Evolutionary conservation across 2,888 invertebrate species (phyloP), one percentile per base, ranked within the genome.

Genomic region (Dermolepida albohirtum): DNA sequence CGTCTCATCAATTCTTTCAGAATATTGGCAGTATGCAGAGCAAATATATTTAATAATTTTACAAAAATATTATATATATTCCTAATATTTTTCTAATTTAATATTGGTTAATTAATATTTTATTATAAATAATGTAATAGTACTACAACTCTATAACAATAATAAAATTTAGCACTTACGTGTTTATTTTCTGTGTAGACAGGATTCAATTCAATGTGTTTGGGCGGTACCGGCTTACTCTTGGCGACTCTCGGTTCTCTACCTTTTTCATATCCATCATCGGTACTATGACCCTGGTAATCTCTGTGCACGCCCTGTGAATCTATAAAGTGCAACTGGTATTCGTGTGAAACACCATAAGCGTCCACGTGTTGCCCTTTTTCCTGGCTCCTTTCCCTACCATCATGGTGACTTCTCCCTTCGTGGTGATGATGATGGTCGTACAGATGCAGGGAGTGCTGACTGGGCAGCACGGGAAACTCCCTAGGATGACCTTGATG

Each of bases 321-420:
- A 74, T 83, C 83, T 39, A 83, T 79, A 70, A 83, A 83, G 70
- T 81, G 81, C 70, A 82, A 68, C 70, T 82, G 82, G 69, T 81
- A 82, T 6, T 78, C 73, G 70, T 83, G 83, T 4, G 79, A 76
- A 50, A 81, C 75, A 1, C 83, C 83, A 71, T 83, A 82, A 2
- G 82, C 83, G 71, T 83, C 83, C 29, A 79, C 69, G 70, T 82
- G 82, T 5, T 77, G 78, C 0, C 80, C 78, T 27, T 80, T 79
- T 68, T 80, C 80, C 43, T 78, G 71, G 52, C 75, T 76, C 8
- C 70, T 71, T 22, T 75, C 73, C 27, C 71, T 70, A 52, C 72
- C 72, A 29, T 63, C 64, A 16, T 71, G 66, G 12, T 71, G 71
- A 11, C 74, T 69, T 41, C 57, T 54, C 8, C 66, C 47, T 16